Percentiles rank a stretch among this genome's conserved stretches.
phyloP scores from a whole-genome alignment of 2,888 invertebrate genomes.

The Ganaspis brasiliensis region DNA sequence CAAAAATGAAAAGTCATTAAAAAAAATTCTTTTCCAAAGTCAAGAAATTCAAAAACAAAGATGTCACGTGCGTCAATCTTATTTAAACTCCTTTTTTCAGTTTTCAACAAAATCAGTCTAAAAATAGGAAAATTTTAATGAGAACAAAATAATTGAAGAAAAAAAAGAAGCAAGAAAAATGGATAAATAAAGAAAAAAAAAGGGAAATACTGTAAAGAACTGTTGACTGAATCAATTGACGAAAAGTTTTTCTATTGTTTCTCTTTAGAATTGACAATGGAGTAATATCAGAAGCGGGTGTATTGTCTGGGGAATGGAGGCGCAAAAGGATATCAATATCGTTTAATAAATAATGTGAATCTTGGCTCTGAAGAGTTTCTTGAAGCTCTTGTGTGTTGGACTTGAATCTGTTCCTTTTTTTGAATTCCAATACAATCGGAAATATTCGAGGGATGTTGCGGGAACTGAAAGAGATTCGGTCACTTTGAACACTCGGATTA shows the following conservation, averaged over 20 bases:
- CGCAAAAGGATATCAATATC: neutral
- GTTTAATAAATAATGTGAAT: slow-evolving; percentile 14
- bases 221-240: neutral
- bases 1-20: too few species aligned
- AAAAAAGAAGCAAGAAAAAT: too few species aligned
- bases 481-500: slow-evolving; percentile 27
- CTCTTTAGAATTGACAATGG: neutral
- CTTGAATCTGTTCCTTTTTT: slow-evolving; percentile 10
- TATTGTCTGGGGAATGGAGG: neutral
- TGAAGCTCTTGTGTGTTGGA: neutral
- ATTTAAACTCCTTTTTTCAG: too few species aligned
- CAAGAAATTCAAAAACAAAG: too few species aligned
- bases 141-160: neutral
- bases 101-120: too few species aligned
- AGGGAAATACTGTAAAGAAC: too few species aligned
- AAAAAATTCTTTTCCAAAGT: too few species aligned
- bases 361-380: neutral
- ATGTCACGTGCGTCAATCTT: too few species aligned
- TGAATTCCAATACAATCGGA: slow-evolving; percentile 20
- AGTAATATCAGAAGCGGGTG: neutral
- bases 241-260: neutral
- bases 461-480: slow-evolving; percentile 18
- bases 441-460: slow-evolving; percentile 17
- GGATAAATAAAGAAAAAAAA: neutral
- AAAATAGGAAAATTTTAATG: too few species aligned